Evolutionary conservation across 1,140 invertebrate genomes (phyloP).

Genomic region (Heliothis subflexa): DNA sequence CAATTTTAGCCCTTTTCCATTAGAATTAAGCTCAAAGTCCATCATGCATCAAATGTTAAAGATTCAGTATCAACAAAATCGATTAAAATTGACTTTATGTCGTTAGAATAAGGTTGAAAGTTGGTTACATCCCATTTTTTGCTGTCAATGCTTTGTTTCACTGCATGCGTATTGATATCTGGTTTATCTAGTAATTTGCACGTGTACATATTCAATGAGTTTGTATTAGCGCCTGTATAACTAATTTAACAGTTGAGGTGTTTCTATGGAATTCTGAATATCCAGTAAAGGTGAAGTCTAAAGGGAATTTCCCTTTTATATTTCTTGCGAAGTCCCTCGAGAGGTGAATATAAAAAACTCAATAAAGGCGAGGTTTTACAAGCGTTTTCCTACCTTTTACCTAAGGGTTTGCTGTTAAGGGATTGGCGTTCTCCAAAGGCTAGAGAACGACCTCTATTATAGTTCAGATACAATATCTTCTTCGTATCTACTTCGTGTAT

Average conservation of each 20-base stretch:
- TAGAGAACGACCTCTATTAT: neutral
- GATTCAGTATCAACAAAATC: neutral
- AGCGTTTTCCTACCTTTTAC: constrained; percentile 23
- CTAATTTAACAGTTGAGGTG: constrained; percentile 31
- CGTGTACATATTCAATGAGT: constrained; percentile 42
- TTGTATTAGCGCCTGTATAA: constrained; percentile 45
- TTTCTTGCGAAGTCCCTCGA: constrained; percentile 3
- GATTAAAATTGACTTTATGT: constrained; percentile 4
- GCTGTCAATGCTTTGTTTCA: constrained; percentile 19
- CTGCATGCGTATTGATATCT: constrained; percentile 49
- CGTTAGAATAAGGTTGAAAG: neutral
- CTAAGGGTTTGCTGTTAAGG: constrained; percentile 22
- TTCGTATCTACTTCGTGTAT: neutral
- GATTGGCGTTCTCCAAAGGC: neutral
- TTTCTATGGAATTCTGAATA: constrained; percentile 22
- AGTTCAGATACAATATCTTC: neutral
- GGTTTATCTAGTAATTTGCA: constrained; percentile 49
- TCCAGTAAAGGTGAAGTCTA: constrained; percentile 13
- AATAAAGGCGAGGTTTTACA: constrained; percentile 38
- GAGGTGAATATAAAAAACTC: constrained; percentile 22
- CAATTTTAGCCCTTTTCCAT: neutral
- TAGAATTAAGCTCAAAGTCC: constrained; percentile 21
- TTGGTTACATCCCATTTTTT: neutral
- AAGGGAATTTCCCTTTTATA: constrained; percentile 19
- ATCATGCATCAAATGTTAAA: neutral